Evolutionary conservation across 2,797 vertebrate species (phyloP).

Genomic region (Chloroceryle inda): DNA sequence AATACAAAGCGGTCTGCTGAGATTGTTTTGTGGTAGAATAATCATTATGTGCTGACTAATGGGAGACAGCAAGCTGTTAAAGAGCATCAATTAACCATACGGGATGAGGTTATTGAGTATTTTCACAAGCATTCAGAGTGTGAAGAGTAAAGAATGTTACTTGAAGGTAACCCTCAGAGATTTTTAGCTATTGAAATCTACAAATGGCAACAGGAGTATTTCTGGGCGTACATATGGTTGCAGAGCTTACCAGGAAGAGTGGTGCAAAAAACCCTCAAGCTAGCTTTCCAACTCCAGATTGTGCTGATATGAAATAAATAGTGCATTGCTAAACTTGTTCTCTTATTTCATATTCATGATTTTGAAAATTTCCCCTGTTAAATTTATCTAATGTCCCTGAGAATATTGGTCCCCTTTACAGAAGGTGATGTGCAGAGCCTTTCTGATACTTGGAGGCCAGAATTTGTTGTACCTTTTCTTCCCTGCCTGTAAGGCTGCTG

Average conservation of each 20-base stretch:
- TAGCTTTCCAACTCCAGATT: background rate
- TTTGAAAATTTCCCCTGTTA: background rate
- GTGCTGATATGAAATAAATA: background rate
- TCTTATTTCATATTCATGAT: background rate
- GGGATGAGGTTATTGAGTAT: slow-evolving; percentile 28
- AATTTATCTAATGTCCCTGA: background rate
- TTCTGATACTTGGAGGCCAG: background rate
- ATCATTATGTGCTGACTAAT: slow-evolving; percentile 54
- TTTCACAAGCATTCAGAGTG: background rate
- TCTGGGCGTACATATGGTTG: background rate
- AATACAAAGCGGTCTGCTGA: slow-evolving; percentile 56
- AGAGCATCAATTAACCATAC: slow-evolving; percentile 48
- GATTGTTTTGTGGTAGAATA: slow-evolving; percentile 44
- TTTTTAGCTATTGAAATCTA: slow-evolving; percentile 6
- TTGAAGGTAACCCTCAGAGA: background rate
- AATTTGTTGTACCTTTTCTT: background rate
- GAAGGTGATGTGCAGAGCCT: background rate
- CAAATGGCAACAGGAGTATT: background rate
- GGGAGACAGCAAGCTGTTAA: slow-evolving; percentile 59
- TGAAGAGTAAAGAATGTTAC: slow-evolving; percentile 2
- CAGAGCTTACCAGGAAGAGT: background rate
- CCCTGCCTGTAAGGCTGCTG: background rate
- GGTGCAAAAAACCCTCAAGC: background rate
- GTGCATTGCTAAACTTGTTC: background rate
- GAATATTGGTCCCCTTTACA: background rate